Evolutionary conservation across 2,113 vertebrate species (phyloP), one percentile per base, ranked within the genome.

Genomic region (Hirundichthys speculiger): DNA sequence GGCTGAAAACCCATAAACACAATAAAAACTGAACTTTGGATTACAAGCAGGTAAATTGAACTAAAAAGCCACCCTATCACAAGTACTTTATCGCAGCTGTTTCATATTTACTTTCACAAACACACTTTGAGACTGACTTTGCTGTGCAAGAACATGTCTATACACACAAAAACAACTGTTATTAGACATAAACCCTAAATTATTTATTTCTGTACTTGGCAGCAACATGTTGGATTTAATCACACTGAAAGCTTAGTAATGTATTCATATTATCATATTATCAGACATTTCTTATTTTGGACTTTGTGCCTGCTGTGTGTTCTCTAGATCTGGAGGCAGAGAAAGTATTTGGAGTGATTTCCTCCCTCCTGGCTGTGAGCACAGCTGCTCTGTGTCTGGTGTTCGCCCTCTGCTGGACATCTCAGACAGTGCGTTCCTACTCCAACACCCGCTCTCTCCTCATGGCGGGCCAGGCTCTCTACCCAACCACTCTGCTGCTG

Each of bases 391-490:
- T 93, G 47, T 93, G 92, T 22, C 80, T 94, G 63, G 69, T 93
- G 51, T 91, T 94, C 42, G 86, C 91, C 70, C 85, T 92, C 84
- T 94, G 92, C 84, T 93, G 92, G 93, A 92, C 86, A 2, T 86
- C 88, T 0, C 25, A 75, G 57, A 93, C 92, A 0, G 83, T 90
- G 79, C 89, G 50, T 20, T 91, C 93, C 57, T 93, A 93, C 79
- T 90, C 90, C 49, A 92, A 93, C 89, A 90, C 87, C 1, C 85
- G 87, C 22, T 82, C 92, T 5, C 86, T 92, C 46, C 85, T 92
- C 54, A 91, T 92, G 85, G 85, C 80, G 18, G 87, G 90, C 6
- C 88, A 91, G 67, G 85, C 85, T 0, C 88, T 93, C 13, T 89
- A 91, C 69, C 93, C 92, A 42, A 90, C 87, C 80, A 91, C 86